Evolutionary conservation across 2,888 invertebrate species (phyloP), one percentile per base, ranked within the genome.

Genomic region (Dusona sp.): DNA sequence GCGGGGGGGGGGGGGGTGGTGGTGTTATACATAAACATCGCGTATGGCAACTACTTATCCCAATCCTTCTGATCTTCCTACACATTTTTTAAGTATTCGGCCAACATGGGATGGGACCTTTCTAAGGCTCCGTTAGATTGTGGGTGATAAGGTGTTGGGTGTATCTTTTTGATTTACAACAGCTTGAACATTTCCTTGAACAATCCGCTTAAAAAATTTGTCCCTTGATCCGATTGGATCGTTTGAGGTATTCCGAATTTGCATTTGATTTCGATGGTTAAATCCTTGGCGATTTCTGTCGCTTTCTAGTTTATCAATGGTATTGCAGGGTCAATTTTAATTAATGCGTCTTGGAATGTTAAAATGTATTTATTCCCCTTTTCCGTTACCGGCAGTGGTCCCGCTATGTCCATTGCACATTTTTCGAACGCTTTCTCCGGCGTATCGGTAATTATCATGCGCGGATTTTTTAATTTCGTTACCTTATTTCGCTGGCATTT

Each of bases 371-470:
- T 72, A 64, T 88, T 86, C 25, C 89, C 88, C 0, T 7, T 7
- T 13, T 67, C 29, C 11, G 88, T 85, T 9, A 61, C 36, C 0
- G 86, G 79, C 33, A 89, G 42, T 11, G 89, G 88, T 2, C 90
- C 90, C 42, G 89, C 89, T 22, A 89, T 80, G 25, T 90, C 89
- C 7, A 89, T 42, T 29, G 87, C 85, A 11, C 89, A 67, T 36
- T 87, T 73, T 61, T 89, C 84, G 16, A 88, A 84, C 0, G 90
- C 88, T 51, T n/a, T 45, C 3, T 65, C 33, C 2, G 86, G 75
- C 1, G 88, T 83, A 1, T 79, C 79, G 77, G 25, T 89, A n/a
- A 84, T 68, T 29, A 79, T 74, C 80, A 90, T 68, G 0, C 89
- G 88, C n/a, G 83, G 78, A n/a, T 42, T 82, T 87, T 48, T 73